Conservation (phyloP, 2,888 invertebrate species). For the Catocala nupta region DNA sequence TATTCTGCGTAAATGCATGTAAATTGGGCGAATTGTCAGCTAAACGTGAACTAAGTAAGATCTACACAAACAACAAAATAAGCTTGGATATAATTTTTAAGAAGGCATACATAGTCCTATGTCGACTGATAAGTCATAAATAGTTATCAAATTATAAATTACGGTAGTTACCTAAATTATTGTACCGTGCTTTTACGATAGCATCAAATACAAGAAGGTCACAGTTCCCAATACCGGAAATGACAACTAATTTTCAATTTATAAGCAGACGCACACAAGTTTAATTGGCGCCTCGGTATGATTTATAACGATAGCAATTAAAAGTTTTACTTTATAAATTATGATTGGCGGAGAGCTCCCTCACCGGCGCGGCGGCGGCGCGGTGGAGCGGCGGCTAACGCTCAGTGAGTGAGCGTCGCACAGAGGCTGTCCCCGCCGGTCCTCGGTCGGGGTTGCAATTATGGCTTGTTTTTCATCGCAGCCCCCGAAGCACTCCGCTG, state of each 20-base stretch:
- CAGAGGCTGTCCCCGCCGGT: slow-evolving; percentile 57
- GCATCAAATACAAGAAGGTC: too few species aligned
- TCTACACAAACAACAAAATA: too few species aligned
- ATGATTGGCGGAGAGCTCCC: slow-evolving; percentile 61
- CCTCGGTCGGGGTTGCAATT: slow-evolving; percentile 79
- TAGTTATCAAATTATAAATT: too few species aligned
- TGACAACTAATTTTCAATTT: slow-evolving; percentile 27
- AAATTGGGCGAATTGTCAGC: too few species aligned
- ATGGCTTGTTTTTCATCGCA: slow-evolving; percentile 79
- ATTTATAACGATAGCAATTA: slow-evolving; percentile 72
- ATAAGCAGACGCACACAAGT: slow-evolving; percentile 50
- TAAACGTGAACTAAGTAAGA: too few species aligned
- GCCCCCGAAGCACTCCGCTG: slow-evolving; percentile 70
- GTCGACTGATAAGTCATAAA: too few species aligned
- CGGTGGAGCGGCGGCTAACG: slow-evolving; percentile 34
- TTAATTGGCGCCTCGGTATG: slow-evolving; percentile 67
- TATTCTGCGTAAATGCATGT: too few species aligned
- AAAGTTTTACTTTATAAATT: slow-evolving; percentile 74
- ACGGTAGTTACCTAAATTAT: too few species aligned
- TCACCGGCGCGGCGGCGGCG: slow-evolving; percentile 30
- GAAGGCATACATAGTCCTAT: too few species aligned
- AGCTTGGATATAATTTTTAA: too few species aligned
- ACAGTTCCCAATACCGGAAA: not conserved
- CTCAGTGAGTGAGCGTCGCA: slow-evolving; percentile 45
- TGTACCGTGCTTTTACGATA: too few species aligned